Percentiles rank a stretch among this genome's conserved stretches.
Conservation (phyloP, 2,888 invertebrate genomes). For the Drosophila tripunctata region DNA sequence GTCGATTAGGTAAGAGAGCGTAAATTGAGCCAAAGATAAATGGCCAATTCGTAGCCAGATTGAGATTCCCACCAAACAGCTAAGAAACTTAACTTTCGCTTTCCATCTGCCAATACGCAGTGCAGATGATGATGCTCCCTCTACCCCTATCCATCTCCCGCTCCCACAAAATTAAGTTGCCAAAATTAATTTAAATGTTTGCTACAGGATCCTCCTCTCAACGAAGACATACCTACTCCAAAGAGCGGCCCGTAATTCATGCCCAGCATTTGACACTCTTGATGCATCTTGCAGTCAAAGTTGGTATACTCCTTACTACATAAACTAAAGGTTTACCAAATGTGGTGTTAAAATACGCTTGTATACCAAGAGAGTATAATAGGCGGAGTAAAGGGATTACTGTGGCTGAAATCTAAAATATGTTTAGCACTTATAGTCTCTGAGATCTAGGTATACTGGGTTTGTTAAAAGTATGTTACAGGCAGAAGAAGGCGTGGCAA, state of each 20-base stretch:
- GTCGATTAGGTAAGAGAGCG: slow-evolving; percentile 58
- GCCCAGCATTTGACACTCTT: slow-evolving; percentile 31
- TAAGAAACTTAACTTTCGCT: slow-evolving; percentile 71
- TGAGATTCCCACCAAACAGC: slow-evolving; percentile 70
- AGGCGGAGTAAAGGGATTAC: no score
- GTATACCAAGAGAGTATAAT: no score
- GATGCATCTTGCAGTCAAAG: slow-evolving; percentile 10
- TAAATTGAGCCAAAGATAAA: slow-evolving; percentile 74
- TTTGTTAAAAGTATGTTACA: no score
- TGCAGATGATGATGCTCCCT: slow-evolving; percentile 24
- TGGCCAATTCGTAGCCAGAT: slow-evolving; percentile 53
- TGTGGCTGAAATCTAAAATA: no score
- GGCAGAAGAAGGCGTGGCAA: no score
- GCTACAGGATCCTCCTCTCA: slow-evolving; percentile 47
- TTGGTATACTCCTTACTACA: not conserved
- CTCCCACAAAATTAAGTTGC: slow-evolving; percentile 4
- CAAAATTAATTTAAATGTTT: slow-evolving; percentile 59
- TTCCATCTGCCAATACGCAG: slow-evolving; percentile 47
- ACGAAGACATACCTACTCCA: no score
- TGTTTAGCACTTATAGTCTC: no score
- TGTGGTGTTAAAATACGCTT: no score
- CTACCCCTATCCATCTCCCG: not conserved
- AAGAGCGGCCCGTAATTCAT: slow-evolving; percentile 43
- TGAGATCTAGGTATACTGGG: no score
- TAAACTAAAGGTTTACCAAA: not conserved